Conservation (phyloP, 2,888 invertebrate genomes). For the Lathronympha strigana region DNA sequence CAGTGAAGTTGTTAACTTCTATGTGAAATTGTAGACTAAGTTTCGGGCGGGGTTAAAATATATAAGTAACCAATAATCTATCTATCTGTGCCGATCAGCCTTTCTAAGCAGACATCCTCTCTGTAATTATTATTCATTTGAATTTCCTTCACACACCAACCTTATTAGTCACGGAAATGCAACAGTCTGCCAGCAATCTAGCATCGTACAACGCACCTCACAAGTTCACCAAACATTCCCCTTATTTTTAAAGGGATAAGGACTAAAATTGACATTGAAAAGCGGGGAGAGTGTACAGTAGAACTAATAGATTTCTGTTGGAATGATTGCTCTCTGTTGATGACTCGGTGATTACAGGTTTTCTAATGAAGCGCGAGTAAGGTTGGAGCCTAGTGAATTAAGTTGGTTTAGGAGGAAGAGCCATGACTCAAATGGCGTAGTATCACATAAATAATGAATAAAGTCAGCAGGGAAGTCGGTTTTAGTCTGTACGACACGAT, state of each 20-base stretch:
- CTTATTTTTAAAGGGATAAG: neutral
- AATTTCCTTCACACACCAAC: slow-evolving; percentile 31
- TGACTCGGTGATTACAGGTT: slow-evolving; percentile 36
- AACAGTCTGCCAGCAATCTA: slow-evolving; percentile 33
- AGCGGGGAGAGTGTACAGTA: slow-evolving; percentile 13
- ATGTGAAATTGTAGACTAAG: too few relatives aligned
- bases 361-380: slow-evolving; percentile 31
- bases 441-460: too few relatives aligned
- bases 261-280: neutral
- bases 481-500: too few relatives aligned
- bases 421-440: neutral
- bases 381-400: slow-evolving; percentile 17
- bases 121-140: slow-evolving; percentile 15
- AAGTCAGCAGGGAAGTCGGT: too few relatives aligned
- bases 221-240: neutral
- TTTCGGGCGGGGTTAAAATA: neutral
- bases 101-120: slow-evolving; percentile 5
- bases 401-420: too few relatives aligned
- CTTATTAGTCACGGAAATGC: slow-evolving; percentile 39
- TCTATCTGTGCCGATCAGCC: neutral
- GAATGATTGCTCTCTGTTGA: slow-evolving; percentile 30
- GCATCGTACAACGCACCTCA: slow-evolving; percentile 26
- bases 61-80: neutral
- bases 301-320: slow-evolving; percentile 42
- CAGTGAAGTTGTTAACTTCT: too few relatives aligned